Conservation (phyloP, 2,888 invertebrate genomes). For the Apodemia zela region DNA sequence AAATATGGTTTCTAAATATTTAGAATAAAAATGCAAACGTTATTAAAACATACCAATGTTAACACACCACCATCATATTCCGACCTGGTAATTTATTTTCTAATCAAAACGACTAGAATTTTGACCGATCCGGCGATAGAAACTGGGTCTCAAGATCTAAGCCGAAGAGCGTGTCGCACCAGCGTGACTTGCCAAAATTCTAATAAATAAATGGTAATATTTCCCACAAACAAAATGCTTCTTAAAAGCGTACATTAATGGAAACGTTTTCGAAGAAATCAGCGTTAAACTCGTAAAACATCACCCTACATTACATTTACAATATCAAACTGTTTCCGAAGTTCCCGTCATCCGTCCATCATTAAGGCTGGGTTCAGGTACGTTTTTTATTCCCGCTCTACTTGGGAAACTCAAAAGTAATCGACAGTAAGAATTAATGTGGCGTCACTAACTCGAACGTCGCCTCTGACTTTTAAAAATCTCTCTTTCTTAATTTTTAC, state of each 20-base stretch:
- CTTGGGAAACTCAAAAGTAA: constrained; percentile 47
- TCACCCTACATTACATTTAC: constrained; percentile 17
- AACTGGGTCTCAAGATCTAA: not conserved
- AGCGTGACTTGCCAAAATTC: not conserved
- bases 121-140: not conserved
- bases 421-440: constrained; percentile 75
- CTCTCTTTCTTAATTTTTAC: constrained; percentile 77
- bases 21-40: too few relatives aligned
- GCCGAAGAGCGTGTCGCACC: not conserved
- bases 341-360: constrained; percentile 34
- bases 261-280: constrained; percentile 17
- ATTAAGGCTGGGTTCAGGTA: constrained; percentile 41
- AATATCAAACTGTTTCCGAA: constrained; percentile 33
- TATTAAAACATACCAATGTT: too few relatives aligned
- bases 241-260: constrained; percentile 17
- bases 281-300: constrained; percentile 18
- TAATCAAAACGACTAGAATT: not conserved
- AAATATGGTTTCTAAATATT: too few relatives aligned
- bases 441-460: constrained; percentile 72
- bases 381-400: constrained; percentile 44
- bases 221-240: not conserved
- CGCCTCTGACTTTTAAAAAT: constrained; percentile 60
- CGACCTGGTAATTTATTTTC: too few relatives aligned
- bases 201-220: not conserved
- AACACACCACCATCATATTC: too few relatives aligned